Base-by-base conservation (phyloP, 2,797 vertebrate genomes). In the Micrastur ruficollis region DNA sequence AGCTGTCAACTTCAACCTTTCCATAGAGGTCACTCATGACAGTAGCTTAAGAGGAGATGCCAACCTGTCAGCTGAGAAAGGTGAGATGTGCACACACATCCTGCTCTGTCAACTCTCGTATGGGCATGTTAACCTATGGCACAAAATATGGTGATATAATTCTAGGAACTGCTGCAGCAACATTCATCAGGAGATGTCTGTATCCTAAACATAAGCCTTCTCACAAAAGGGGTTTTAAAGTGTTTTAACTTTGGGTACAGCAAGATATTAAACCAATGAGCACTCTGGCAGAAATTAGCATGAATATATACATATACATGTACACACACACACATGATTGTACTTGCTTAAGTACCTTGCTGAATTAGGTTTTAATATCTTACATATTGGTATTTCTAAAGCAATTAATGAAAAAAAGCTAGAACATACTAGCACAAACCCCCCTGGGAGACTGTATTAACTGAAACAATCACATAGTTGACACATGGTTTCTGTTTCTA, bases 231-330 rank as follows among this genome's bases (percentile, higher is more conserved):
- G 7, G 7, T 29, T 86, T 84, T 27, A 49, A 75, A 49, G 12
- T 0, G 0, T 14, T 89, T 76, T 34, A 25, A 4, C 29, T 71
- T 85, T 0, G 0, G 0, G 14, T 36, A 53, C 20, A 76, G 40
- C 17, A n/a, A 59, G 29, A 32, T 38, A 25, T 44, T 49, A 61
- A 14, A 82, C 9, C 52, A 62, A 6, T 7, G 9, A 67, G 52
- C 23, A 71, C 29, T 12, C 13, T 14, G 27, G 12, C 26, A 3
- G 3, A 71, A 80, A 32, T 23, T 26, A 58, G 8, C 6, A 1
- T 26, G 31, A 53, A 21, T 78, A 4, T 9, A 38, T 32, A 17
- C 5, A 29, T 23, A 34, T 1, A 12, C 27, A 25, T 31, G 34
- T 32, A 44, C 42, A 32, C 50, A 11, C 42, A 32, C 50, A 11